Evolutionary conservation across 2,888 invertebrate species (phyloP), one percentile per base, ranked within the genome.

Genomic region (Hesperia comma): DNA sequence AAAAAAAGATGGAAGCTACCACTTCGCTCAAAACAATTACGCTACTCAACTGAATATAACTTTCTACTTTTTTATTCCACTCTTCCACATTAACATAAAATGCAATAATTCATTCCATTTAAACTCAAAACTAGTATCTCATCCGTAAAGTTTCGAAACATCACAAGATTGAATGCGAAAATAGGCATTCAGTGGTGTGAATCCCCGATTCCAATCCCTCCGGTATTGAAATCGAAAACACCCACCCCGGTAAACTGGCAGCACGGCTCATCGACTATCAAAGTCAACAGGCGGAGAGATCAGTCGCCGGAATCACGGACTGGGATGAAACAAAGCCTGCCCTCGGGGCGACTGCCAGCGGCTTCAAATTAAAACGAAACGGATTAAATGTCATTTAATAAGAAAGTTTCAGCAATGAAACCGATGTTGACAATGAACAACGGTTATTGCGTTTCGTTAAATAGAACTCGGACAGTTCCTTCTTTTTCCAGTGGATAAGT

Each of bases 231-330:
- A 17, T 49, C 49, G 19, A 12, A 19, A 19, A 37, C 37, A 37
- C 12, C 37, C 17, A 49, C 19, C 49, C 19, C 15, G 43, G n/a
- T n/a, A 6, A 43, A 43, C 49, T 49, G 43, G 43, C 6, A 46
- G 43, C 49, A 49, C 49, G 49, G 3, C 49, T 49, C 49, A 49
- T 49, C 49, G 49, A 49, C 49, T 49, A 49, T 49, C 49, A 49
- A 19, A 49, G 49, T 49, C 49, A 49, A 49, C 49, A 49, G 49
- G 49, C 49, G 49, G 19, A 49, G 49, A 49, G 49, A 49, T 49
- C 19, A 12, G 19, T n/a, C 15, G 43, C 49, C 49, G 49, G 49
- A 46, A 41, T 41, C 43, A 15, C 43, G 15, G 17, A 17, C 17
- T 46, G 43, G 41, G 41, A 41, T 41, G 43, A 19, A 8, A 49